phyloP scores from a whole-genome alignment of 2,888 invertebrate species.

The Amphipoea oculea region DNA sequence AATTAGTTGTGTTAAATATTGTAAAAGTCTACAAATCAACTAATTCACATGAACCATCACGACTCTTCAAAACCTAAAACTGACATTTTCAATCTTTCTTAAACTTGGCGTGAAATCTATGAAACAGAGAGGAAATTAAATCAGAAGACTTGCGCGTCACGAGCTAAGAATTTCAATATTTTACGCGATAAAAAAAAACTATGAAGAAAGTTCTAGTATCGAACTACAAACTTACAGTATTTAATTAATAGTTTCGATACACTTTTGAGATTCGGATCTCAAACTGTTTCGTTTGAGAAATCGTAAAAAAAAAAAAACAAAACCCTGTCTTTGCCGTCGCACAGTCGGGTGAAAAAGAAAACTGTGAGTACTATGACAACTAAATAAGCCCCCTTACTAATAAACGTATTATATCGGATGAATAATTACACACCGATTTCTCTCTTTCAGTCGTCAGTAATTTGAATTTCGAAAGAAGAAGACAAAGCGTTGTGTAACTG shows the following conservation, averaged over 20 bases:
- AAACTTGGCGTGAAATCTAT: slow-evolving; percentile 53
- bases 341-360: not conserved
- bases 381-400: not conserved
- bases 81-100: slow-evolving; percentile 62
- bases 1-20: no score
- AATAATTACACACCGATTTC: no score
- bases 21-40: slow-evolving; percentile 1
- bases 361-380: not conserved
- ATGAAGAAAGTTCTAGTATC: slow-evolving; percentile 50
- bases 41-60: not conserved
- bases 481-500: no score
- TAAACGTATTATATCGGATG: no score
- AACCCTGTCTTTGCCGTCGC: not conserved
- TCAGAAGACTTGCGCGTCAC: slow-evolving; percentile 59
- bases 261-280: slow-evolving; percentile 6
- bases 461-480: no score
- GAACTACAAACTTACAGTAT: slow-evolving; percentile 49
- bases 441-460: no score
- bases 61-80: slow-evolving; percentile 41
- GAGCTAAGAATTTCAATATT: slow-evolving; percentile 72
- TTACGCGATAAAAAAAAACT: slow-evolving; percentile 58
- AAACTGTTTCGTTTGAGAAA: slow-evolving; percentile 6
- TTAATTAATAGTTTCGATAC: slow-evolving; percentile 60
- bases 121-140: slow-evolving; percentile 73
- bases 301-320: not conserved